phyloP scores from a whole-genome alignment of 2,888 invertebrate species.

The Hypselothyrea guttata region DNA sequence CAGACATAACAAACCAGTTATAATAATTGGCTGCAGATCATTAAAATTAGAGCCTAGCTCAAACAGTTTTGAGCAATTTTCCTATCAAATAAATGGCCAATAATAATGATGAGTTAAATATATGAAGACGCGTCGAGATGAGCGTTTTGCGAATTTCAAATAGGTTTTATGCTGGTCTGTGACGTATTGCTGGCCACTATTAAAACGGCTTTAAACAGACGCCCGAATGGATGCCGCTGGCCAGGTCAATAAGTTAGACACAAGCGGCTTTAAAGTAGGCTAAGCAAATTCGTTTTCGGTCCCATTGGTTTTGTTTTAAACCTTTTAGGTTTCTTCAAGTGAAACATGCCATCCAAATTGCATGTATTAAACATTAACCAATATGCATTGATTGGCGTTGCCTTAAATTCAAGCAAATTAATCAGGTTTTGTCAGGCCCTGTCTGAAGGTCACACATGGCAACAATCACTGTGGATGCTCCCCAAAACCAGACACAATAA shows the following conservation, averaged over 20 bases:
- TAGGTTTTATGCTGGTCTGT: slow-evolving; percentile 2
- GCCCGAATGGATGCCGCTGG: slow-evolving; percentile 27
- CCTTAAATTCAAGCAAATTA: slow-evolving; percentile 54
- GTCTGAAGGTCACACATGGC: slow-evolving; percentile 39
- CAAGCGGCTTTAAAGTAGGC: slow-evolving; percentile 50
- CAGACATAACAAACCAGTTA: slow-evolving; percentile 19
- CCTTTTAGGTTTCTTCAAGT: slow-evolving; percentile 33
- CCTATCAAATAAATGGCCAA: slow-evolving; percentile 40
- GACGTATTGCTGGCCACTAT: slow-evolving; percentile 28
- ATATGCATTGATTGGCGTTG: slow-evolving; percentile 58
- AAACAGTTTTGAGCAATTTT: slow-evolving; percentile 7
- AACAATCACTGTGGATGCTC: slow-evolving; percentile 25
- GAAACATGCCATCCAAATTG: slow-evolving; percentile 58
- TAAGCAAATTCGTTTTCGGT: slow-evolving; percentile 56
- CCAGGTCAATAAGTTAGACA: slow-evolving; percentile 28
- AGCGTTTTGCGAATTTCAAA: slow-evolving; percentile 24
- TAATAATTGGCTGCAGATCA: slow-evolving; percentile 6
- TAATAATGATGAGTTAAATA: slow-evolving; percentile 20
- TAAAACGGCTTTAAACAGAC: slow-evolving; percentile 32
- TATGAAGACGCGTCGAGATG: slow-evolving; percentile 13
- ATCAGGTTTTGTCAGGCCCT: slow-evolving; percentile 50
- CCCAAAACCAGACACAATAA: slow-evolving; percentile 30
- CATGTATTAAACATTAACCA: slow-evolving; percentile 64
- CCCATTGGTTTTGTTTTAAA: slow-evolving; percentile 49
- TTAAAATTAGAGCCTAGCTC: slow-evolving; percentile 20